Conservation (phyloP, 53 echinoderm and acorn worm species). For the Temnopleurus reevesii region DNA sequence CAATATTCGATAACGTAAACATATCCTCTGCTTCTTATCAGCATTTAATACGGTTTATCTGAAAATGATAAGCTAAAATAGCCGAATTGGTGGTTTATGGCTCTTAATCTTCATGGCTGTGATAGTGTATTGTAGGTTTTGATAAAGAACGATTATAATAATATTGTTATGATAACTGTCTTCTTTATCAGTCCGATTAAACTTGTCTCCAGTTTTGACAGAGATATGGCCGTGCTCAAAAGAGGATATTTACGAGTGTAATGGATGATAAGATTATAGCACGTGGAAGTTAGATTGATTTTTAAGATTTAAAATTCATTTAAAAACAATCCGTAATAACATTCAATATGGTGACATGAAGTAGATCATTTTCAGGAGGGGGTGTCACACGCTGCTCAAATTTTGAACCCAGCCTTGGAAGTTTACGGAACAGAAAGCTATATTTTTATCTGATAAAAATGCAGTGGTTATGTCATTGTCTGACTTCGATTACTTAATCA, state of each 20-base stretch:
- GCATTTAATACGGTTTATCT: background rate
- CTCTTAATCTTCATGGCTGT: slow-evolving; percentile 6
- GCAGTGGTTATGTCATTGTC: too few species aligned
- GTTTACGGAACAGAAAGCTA: too few species aligned
- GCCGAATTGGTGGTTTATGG: slow-evolving; percentile 18
- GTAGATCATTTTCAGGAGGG: too few species aligned
- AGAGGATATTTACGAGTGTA: slow-evolving; percentile 24
- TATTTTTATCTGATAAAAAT: too few species aligned
- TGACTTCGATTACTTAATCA: too few species aligned
- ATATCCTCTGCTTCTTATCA: background rate
- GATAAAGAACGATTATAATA: slow-evolving; percentile 27
- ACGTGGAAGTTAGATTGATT: slow-evolving; percentile 23
- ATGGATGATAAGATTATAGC: background rate
- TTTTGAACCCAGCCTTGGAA: too few species aligned
- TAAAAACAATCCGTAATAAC: too few species aligned
- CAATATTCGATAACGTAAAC: background rate
- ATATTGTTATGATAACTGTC: slow-evolving; percentile 42
- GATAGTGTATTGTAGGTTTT: slow-evolving; percentile 7
- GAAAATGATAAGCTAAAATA: slow-evolving; percentile 3
- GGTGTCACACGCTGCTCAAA: too few species aligned
- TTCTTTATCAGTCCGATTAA: slow-evolving; percentile 48
- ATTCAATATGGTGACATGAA: too few species aligned
- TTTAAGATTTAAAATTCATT: too few species aligned
- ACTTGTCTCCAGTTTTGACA: background rate
- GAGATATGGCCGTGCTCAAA: slow-evolving; percentile 28